Base-by-base conservation (phyloP, 2,113 vertebrate species). In the Brienomyrus longianalis region DNA sequence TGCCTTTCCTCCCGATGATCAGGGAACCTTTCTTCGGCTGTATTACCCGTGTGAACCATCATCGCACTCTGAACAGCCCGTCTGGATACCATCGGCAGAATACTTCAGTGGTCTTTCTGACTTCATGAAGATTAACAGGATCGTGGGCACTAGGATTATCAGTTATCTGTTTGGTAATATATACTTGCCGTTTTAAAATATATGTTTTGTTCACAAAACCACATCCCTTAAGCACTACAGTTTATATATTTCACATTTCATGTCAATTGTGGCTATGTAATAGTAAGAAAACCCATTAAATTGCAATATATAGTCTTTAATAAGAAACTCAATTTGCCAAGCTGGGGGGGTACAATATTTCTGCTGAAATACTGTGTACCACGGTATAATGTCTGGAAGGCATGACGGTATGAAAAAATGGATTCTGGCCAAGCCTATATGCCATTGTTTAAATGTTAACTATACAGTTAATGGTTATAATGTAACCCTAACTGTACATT, bases 11-110 rank as follows among this genome's bases (percentile, higher is more conserved):
- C 10, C 51, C 13, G 11, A 85, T 52, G 2, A 90, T 88, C 87
- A 99, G 98, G 97, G 98, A 70, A 97, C 92, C 83, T 98, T 99
- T 91, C 93, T 99, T 90, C 97, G 98, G 23, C 94, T 99, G 0
- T 99, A 97, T 94, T 99, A 99, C 91, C 98, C 98, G 0, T 97
- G 97, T 1, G 92, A 95, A 39, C 89, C 95, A 50, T 91, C 84
- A 0, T 91, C 94, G 2, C 90, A 89, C 19, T 89, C 89, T 0
- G 93, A 96, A 66, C 95, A 95, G n/a, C 97, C 97, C 1, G 56
- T 93, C 11, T 99, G 98, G 98, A 96, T 99, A 85, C 98, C 98
- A 0, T 94, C 94, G 70, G 95, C 91, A 62, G 97, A 99, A 87
- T 99, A 99, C 92, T 99, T 98, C 62, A 92, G 90, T 0, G 98